Evolutionary conservation across 2,888 invertebrate genomes (phyloP).

Genomic region (Rotaria socialis): DNA sequence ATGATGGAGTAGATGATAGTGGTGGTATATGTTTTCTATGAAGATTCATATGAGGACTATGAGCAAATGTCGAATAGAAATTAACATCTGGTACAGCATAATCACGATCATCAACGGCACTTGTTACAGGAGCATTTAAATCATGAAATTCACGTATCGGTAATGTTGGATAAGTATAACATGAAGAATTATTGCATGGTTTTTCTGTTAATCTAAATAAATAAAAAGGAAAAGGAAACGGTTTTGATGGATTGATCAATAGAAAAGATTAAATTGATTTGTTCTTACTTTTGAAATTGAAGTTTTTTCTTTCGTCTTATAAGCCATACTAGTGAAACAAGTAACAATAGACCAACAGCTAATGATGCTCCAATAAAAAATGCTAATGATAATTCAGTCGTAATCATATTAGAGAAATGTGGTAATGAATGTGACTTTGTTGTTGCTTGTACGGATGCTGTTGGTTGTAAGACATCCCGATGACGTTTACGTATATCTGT

Average conservation of each 20-base stretch:
- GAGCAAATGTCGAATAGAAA: constrained; percentile 27
- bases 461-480: neutral
- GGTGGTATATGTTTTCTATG: neutral
- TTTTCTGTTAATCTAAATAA: constrained; percentile 30
- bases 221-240: neutral
- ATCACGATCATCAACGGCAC: constrained; percentile 24
- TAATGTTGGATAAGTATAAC: constrained; percentile 30
- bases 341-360: neutral
- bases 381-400: neutral
- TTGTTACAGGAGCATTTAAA: neutral
- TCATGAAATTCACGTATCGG: constrained; percentile 32
- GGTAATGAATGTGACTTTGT: neutral
- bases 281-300: constrained; percentile 26
- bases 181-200: constrained; percentile 28
- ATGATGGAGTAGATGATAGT: neutral
- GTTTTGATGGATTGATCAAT: no score
- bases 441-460: neutral
- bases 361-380: constrained; percentile 28
- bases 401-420: neutral
- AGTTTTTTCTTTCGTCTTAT: constrained; percentile 35
- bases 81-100: constrained; percentile 18
- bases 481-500: constrained; percentile 8
- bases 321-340: constrained; percentile 20
- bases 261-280: no score
- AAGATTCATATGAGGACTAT: constrained; percentile 33